A percentile compares a stretch with the other conserved stretches of the same genome.
These are phyloP conservation scores for Anas platyrhynchos DNA, from an alignment of 2,113 vertebrate genomes.

Conservation along the genomic window DNA sequence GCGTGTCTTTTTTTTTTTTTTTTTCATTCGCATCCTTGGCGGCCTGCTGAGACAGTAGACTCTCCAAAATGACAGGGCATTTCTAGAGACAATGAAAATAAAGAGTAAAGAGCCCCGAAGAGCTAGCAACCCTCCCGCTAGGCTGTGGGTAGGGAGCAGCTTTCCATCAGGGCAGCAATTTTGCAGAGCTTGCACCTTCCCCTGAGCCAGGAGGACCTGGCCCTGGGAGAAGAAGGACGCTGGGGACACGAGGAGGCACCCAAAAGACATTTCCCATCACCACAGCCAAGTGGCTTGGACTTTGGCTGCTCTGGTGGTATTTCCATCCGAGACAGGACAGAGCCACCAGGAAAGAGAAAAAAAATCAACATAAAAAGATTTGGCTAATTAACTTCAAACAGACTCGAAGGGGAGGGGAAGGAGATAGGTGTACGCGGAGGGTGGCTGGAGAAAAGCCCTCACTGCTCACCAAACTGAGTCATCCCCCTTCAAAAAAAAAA, in stretches of 20 bases:
- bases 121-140: neutral
- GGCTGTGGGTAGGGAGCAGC: neutral
- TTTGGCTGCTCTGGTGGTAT: rapidly evolving
- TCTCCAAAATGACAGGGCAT: neutral
- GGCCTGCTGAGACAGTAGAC: neutral
- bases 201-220: rapidly evolving
- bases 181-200: neutral
- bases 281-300: neutral
- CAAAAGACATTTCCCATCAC: neutral
- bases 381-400: neutral
- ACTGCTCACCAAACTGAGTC: neutral
- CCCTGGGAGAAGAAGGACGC: neutral
- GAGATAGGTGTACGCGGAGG: neutral
- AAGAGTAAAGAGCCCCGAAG: neutral
- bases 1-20: neutral
- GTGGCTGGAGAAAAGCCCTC: neutral
- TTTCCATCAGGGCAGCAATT: neutral
- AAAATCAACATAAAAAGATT: neutral
- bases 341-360: neutral
- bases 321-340: neutral
- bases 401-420: neutral
- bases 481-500: neutral
- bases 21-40: neutral
- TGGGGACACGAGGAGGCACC: neutral
- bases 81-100: neutral